Percentiles rank a stretch among this genome's conserved stretches.
Conservation (phyloP, 2,797 vertebrate genomes). For the Serranus cabrilla region DNA sequence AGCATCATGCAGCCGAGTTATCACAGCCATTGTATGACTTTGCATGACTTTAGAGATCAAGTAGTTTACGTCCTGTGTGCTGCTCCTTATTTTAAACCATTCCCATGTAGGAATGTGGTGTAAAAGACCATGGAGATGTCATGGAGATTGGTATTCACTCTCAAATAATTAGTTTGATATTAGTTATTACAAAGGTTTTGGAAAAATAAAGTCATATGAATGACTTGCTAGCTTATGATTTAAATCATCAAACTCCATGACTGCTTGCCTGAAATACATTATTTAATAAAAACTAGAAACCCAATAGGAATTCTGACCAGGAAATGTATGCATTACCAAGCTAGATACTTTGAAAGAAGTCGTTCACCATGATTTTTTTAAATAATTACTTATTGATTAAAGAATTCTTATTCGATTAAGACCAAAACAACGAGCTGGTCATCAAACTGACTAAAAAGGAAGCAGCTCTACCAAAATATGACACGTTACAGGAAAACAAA, state of each 20-base stretch:
- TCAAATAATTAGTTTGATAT: not conserved
- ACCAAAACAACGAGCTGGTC: too few species aligned
- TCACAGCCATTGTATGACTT: not conserved
- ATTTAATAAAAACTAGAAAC: not conserved
- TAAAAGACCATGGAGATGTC: not conserved
- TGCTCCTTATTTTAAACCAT: not conserved
- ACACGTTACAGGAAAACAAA: not conserved
- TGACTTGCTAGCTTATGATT: not conserved
- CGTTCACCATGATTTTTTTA: too few species aligned
- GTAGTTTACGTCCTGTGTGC: not conserved
- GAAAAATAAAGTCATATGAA: not conserved
- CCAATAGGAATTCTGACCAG: not conserved
- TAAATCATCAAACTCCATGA: not conserved
- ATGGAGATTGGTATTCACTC: not conserved
- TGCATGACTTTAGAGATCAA: not conserved
- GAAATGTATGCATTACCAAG: too few species aligned
- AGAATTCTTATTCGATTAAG: too few species aligned
- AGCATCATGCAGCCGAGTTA: not conserved
- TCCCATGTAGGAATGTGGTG: not conserved
- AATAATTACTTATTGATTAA: too few species aligned
- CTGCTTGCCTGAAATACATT: not conserved
- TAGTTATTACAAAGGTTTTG: not conserved
- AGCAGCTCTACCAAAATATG: not conserved
- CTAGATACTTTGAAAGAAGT: too few species aligned
- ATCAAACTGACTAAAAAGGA: too few species aligned